Conservation (phyloP, 2,797 vertebrate species). For the Cygnus olor region DNA sequence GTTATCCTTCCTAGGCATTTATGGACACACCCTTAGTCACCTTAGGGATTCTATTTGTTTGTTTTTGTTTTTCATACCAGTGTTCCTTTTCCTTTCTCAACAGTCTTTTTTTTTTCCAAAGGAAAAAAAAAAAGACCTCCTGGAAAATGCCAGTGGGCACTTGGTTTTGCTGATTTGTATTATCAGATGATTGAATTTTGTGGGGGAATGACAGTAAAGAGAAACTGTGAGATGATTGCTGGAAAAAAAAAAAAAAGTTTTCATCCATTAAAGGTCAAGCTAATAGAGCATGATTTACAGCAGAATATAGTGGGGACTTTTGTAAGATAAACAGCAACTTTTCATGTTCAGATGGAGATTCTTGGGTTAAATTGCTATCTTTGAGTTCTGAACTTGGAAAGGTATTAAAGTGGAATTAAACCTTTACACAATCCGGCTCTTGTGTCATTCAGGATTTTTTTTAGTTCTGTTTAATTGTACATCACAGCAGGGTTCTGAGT, state of each 20-base stretch:
- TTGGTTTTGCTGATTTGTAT: neutral
- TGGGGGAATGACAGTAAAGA: neutral
- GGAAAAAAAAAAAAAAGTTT: neutral
- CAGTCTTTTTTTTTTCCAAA: neutral
- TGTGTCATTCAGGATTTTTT: constrained; percentile 88
- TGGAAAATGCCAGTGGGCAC: neutral
- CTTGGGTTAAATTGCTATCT: constrained; percentile 90
- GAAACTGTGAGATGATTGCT: neutral
- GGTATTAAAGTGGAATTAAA: constrained; percentile 98
- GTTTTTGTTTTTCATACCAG: neutral
- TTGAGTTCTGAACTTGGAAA: constrained; percentile 94
- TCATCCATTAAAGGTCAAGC: constrained; percentile 15
- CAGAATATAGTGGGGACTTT: constrained; percentile 48
- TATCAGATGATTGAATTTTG: neutral
- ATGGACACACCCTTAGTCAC: neutral
- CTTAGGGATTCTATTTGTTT: neutral
- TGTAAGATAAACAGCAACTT: constrained; percentile 61
- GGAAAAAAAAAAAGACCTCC: neutral
- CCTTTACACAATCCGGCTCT: constrained; percentile 91
- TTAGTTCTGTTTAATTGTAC: constrained; percentile 90
- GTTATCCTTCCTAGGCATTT: neutral
- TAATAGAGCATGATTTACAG: constrained; percentile 18
- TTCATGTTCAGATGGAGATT: constrained; percentile 63
- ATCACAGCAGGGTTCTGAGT: constrained; percentile 91
- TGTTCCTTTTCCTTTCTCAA: neutral